Evolutionary conservation across 2,888 invertebrate genomes (phyloP).

Genomic region (Priocnemis perturbator): DNA sequence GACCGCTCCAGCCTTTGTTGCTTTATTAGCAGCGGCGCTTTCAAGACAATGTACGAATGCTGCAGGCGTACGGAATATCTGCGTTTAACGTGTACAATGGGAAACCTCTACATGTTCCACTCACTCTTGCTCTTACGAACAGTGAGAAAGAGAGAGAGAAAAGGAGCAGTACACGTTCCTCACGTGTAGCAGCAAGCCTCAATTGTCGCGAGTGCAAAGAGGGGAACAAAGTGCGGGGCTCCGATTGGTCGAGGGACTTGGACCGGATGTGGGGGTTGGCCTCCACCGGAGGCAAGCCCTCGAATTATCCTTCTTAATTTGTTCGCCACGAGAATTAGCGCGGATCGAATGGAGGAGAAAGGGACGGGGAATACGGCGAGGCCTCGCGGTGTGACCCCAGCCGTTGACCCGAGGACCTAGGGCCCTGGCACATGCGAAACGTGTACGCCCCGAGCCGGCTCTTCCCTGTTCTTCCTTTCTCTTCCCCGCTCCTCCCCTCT

Average conservation of each 20-base stretch:
- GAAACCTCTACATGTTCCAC: no score
- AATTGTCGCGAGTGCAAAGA: slow-evolving; percentile 18
- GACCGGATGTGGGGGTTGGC: slow-evolving; percentile 54
- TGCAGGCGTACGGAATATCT: no score
- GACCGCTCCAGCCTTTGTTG: no score
- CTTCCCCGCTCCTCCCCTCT: slow-evolving; percentile 8
- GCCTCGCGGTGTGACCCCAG: slow-evolving; percentile 44
- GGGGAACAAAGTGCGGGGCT: slow-evolving; percentile 29
- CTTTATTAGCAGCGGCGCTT: no score
- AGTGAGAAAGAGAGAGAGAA: slow-evolving; percentile 11
- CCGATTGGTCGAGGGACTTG: slow-evolving; percentile 40
- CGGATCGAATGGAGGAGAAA: slow-evolving; percentile 14
- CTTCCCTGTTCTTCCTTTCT: neutral
- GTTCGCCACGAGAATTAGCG: slow-evolving; percentile 35
- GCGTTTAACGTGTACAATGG: no score
- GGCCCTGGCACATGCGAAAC: slow-evolving; percentile 26
- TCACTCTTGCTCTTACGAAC: neutral
- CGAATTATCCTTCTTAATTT: slow-evolving; percentile 55
- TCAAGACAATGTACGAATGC: no score
- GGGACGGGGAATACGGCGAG: slow-evolving; percentile 11
- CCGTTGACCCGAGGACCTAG: slow-evolving; percentile 37
- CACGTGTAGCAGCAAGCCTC: slow-evolving; percentile 37
- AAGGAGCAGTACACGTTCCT: slow-evolving; percentile 21
- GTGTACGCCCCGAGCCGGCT: slow-evolving; percentile 18
- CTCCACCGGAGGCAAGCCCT: slow-evolving; percentile 42